Evolutionary conservation across 2,797 vertebrate genomes (phyloP), one percentile per base, ranked within the genome.

Genomic region (Microctenopoma stevenorrisi): DNA sequence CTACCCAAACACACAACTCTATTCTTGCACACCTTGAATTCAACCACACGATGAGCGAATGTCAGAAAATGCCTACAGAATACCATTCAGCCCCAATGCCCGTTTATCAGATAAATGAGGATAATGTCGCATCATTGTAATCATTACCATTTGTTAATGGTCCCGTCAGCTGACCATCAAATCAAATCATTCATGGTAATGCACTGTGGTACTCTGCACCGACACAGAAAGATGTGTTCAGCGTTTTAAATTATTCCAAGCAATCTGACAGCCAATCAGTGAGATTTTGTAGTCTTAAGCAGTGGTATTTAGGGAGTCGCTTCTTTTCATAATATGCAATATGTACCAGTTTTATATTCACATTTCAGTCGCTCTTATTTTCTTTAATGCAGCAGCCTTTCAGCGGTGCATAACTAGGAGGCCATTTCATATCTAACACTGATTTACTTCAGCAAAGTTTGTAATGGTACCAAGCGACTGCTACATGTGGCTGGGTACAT

Each of bases 1-100:
- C 35, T 40, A 25, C 2, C 22, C 26, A 58, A 53, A 60, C 43
- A 53, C 63, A 67, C 58, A 64, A 56, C 6, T 64, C 55, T 63
- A 65, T 53, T 52, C 54, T 15, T 38, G 64, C 67, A 67, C 46
- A 40, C 78, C 51, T 82, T 69, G 61, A 46, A 71, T 64, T 68
- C 43, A 51, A 57, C 68, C 48, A 35, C 49, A 53, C 67, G 63
- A 60, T 9, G 65, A 72, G 26, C 66, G 52, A 76, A 79, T 71
- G 64, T 64, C 72, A 69, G 68, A 64, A 59, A 78, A 78, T 1
- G 22, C 57, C 68, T 78, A 74, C 81, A 78, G 79, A 87, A 83
- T 68, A 81, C 60, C 28, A 71, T 64, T 68, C 66, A 37, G 38
- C 44, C 65, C 55, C 38, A 56, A 18, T 62, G 37, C 35, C 28